Evolutionary conservation across 2,113 vertebrate genomes (phyloP).

Genomic region (Polyodon spathula): DNA sequence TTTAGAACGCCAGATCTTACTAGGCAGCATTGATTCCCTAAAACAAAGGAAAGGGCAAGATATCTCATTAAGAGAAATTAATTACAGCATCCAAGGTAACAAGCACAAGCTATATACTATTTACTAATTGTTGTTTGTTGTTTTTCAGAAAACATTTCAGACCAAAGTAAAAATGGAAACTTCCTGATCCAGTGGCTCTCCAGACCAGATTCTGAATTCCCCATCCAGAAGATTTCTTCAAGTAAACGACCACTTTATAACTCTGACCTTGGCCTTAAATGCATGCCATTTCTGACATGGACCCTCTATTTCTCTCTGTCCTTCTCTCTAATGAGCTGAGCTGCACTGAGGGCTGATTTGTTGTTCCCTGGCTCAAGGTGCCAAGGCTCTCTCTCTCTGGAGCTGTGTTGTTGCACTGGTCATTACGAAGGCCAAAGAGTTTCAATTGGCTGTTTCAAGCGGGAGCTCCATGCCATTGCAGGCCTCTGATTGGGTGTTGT

Average conservation of each 20-base stretch:
- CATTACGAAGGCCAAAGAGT: constrained; percentile 49
- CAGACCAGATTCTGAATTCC: constrained; percentile 70
- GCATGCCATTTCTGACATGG: constrained; percentile 85
- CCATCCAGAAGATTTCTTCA: constrained; percentile 82
- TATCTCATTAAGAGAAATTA: too few relatives aligned
- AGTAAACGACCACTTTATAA: constrained; percentile 97
- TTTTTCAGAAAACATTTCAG: constrained; percentile 57
- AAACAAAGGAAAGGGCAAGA: too few relatives aligned
- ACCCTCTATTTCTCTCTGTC: constrained; percentile 83
- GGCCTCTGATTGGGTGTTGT: constrained; percentile 42
- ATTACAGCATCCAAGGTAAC: too few relatives aligned
- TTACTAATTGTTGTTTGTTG: constrained; percentile 28
- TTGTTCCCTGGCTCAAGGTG: constrained; percentile 62
- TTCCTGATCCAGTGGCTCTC: constrained; percentile 94
- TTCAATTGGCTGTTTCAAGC: constrained; percentile 50
- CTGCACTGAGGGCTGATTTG: constrained; percentile 56
- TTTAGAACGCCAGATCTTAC: too few relatives aligned
- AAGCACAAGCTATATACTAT: constrained; percentile 11
- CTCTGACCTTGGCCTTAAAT: constrained; percentile 81
- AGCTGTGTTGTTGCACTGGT: constrained; percentile 71
- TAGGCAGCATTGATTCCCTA: too few relatives aligned
- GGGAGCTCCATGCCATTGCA: constrained; percentile 47
- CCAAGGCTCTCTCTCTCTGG: constrained; percentile 65
- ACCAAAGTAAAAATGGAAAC: constrained; percentile 78
- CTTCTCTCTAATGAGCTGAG: constrained; percentile 73